Conservation (phyloP, 2,888 invertebrate species). For the Eledona agricola region DNA sequence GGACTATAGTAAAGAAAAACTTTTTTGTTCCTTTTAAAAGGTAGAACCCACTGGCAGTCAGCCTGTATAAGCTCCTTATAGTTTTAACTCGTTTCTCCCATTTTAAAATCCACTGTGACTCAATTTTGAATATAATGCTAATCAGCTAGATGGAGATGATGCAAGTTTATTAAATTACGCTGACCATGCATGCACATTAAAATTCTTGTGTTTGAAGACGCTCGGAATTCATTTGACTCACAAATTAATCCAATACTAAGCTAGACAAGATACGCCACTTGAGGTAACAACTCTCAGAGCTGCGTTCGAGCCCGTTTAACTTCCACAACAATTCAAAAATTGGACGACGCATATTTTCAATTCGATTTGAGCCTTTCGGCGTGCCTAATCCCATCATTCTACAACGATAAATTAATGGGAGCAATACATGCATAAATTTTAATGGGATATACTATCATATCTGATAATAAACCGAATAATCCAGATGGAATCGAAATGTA, state of each 20-base stretch:
- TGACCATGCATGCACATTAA: conserved; percentile 37
- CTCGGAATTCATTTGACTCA: conserved; percentile 20
- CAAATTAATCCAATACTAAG: conserved; percentile 26
- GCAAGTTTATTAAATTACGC: conserved; percentile 34
- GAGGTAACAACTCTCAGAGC: too few relatives aligned
- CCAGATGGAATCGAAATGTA: conserved; percentile 39
- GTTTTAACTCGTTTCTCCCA: too few relatives aligned
- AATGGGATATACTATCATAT: conserved; percentile 43
- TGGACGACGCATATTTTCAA: too few relatives aligned
- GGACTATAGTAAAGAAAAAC: too few relatives aligned
- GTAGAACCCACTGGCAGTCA: too few relatives aligned
- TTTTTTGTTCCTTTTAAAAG: too few relatives aligned
- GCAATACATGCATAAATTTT: conserved; percentile 43
- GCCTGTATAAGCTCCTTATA: too few relatives aligned
- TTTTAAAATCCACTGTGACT: too few relatives aligned
- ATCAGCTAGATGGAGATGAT: conserved; percentile 33
- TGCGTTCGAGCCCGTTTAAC: not conserved
- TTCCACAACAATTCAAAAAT: conserved; percentile 9
- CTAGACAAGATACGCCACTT: conserved; percentile 19
- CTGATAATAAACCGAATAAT: conserved; percentile 46
- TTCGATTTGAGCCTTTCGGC: not conserved
- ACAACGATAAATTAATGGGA: conserved; percentile 40
- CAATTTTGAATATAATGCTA: too few relatives aligned
- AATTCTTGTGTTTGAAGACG: conserved; percentile 8
- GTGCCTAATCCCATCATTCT: conserved; percentile 10